Base-by-base conservation (phyloP, 2,113 vertebrate genomes). In the Neodon shergylaensis region DNA sequence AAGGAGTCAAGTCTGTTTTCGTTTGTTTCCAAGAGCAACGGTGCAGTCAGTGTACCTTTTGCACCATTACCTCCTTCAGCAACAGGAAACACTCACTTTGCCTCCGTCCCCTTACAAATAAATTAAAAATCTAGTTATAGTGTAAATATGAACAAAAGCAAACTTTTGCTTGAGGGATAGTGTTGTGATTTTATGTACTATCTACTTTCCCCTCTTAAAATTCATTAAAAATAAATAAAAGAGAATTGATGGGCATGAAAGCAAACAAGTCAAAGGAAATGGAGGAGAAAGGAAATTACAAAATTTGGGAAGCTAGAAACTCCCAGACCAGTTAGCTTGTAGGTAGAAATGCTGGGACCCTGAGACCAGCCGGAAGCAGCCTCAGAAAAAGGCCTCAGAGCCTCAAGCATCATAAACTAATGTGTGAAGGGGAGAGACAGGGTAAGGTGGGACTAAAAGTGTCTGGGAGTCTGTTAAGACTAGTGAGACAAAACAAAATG, bases 1-100 rank as follows among this genome's bases (percentile, higher is more conserved):
- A 89, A 85, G 28, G 65, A 86, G 78, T 72, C 84, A 92, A 89
- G 31, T 88, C 65, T 85, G 66, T 76, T 91, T 95, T 77, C 77
- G 68, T 70, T 94, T 96, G 88, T 89, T 89, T 61, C 42, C 19
- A 24, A 72, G 78, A 72, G 49, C 47, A 88, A 44, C 22, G 22
- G 61, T 88, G 91, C 74, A 88, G 39, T 76, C 24, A 70, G 17
- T 65, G 16, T 84, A 58, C 54, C 31, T 88, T 94, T 83, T 54
- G 39, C 47, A 22, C 83, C 83, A 94, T 54, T 42, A 78, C 19
- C 44, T 54, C 68, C 85, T 73, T 90, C 58, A 39, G 47, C 93
- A 96, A 94, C 16, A 84, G 74, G 19, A 84, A 92, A 88, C 31
- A 58, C 61, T 82, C 47, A 17, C 31, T 92, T 74, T 88, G 78